Base-by-base conservation (phyloP, 2,113 vertebrate genomes). In the Verasper variegatus region DNA sequence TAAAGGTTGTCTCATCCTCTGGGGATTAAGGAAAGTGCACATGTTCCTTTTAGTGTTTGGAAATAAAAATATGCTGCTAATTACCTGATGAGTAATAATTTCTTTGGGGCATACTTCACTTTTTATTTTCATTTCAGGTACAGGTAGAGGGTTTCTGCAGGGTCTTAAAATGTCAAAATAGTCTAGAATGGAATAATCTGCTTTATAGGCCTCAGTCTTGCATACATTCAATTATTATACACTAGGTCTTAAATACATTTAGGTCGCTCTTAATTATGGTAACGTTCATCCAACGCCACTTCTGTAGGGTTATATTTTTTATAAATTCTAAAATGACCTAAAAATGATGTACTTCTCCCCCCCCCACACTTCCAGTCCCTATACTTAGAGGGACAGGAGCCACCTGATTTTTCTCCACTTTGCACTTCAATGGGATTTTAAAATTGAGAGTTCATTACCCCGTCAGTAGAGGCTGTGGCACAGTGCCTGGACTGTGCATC, bases 401-500 rank as follows among this genome's bases (percentile, higher is more conserved):
- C 66, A 24, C 64, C 55, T 67, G 59, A 66, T 69, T 86, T 42
- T 62, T 64, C n/a, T 54, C 27, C 47, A 71, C 68, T 84, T 71
- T 80, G 47, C 78, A 76, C 83, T 80, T 76, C 35, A 72, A 62
- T 89, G 64, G 71, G 68, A 74, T 85, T 85, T 86, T 18, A 64
- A 79, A 86, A 86, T 87, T 82, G 79, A 80, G 64, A 73, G 65
- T 74, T 78, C 75, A 68, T 54, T 68, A 76, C 89, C 87, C 82
- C 3, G n/a, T 81, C 72, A 55, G 68, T 56, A 8, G 27, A 76
- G 37, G 56, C 45, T 58, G 51, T 74, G 59, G 65, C 75, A 70
- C 52, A 76, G 59, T 24, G 65, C 82, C 27, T 21, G 75, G 76
- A 85, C 59, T 81, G 55, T 85, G 84, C 58, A 47, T 87, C 78